Evolutionary conservation across 2,888 invertebrate species (phyloP).

Genomic region (Trichacis sp.): DNA sequence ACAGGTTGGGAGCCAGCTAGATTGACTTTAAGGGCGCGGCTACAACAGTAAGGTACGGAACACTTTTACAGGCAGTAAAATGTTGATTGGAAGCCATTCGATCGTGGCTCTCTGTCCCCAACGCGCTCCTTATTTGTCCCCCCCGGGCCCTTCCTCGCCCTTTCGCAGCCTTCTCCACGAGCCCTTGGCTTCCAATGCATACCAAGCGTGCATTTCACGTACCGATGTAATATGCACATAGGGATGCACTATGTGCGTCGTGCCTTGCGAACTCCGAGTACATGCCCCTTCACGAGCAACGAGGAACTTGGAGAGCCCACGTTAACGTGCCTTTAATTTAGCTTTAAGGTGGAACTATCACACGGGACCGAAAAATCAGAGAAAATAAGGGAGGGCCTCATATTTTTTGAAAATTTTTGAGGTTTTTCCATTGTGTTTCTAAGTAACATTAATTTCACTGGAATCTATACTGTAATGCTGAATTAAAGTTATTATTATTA

Average conservation of each 20-base stretch:
- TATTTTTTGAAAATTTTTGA: too few species aligned
- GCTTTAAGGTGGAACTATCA: too few species aligned
- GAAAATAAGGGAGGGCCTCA: too few species aligned
- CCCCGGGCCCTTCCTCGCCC: conserved; percentile 9
- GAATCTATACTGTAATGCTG: too few species aligned
- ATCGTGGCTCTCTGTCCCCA: conserved; percentile 45
- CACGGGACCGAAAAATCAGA: too few species aligned
- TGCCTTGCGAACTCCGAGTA: too few species aligned
- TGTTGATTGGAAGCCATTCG: conserved; percentile 61
- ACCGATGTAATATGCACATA: conserved; percentile 4
- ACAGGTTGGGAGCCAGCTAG: conserved; percentile 9
- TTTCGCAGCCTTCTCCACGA: conserved; percentile 20
- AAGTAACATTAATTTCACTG: too few species aligned
- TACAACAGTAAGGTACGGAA: conserved; percentile 57
- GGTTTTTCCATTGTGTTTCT: too few species aligned
- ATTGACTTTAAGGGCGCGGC: conserved; percentile 52
- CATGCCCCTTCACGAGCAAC: too few species aligned
- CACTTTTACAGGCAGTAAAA: conserved; percentile 64
- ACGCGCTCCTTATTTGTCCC: conserved; percentile 11
- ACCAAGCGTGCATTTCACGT: conserved; percentile 45
- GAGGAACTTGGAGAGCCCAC: too few species aligned
- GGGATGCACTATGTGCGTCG: background rate
- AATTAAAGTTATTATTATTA: too few species aligned
- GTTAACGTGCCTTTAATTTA: too few species aligned
- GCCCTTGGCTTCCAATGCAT: conserved; percentile 50